These are phyloP conservation scores for Natator depressus DNA, from an alignment of 2,113 vertebrate species.

Conservation along the genomic window DNA sequence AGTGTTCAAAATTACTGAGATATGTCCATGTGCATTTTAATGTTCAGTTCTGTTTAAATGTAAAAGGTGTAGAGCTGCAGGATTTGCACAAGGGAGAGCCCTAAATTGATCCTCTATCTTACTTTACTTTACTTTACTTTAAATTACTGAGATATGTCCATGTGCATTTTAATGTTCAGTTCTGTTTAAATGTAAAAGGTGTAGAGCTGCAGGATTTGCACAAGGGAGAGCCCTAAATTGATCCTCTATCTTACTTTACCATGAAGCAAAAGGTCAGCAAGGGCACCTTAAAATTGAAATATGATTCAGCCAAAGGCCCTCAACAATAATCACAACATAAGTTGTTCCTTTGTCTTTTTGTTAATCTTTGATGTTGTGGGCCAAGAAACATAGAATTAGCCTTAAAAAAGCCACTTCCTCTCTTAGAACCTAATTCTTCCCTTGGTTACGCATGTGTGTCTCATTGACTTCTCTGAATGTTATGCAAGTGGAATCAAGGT, in stretches of 20 bases:
- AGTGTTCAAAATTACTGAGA: conserved; percentile 58
- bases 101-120: conserved; percentile 48
- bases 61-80: conserved; percentile 53
- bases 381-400: neutral
- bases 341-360: neutral
- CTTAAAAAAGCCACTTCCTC: neutral
- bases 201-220: conserved; percentile 41
- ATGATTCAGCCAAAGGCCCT: neutral
- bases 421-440: neutral
- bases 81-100: conserved; percentile 35
- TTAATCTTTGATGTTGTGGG: neutral
- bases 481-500: neutral
- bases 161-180: conserved; percentile 55
- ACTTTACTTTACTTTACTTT: too few species aligned
- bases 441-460: neutral
- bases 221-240: conserved; percentile 35
- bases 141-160: conserved; percentile 49
- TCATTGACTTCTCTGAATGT: neutral
- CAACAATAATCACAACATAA: neutral
- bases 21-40: conserved; percentile 36
- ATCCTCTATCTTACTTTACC: conserved; percentile 30
- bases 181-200: conserved; percentile 75
- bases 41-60: conserved; percentile 75
- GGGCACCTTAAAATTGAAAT: neutral
- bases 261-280: conserved; percentile 24